Evolutionary conservation across 2,797 vertebrate species (phyloP).

Genomic region (Margarornis squamiger): DNA sequence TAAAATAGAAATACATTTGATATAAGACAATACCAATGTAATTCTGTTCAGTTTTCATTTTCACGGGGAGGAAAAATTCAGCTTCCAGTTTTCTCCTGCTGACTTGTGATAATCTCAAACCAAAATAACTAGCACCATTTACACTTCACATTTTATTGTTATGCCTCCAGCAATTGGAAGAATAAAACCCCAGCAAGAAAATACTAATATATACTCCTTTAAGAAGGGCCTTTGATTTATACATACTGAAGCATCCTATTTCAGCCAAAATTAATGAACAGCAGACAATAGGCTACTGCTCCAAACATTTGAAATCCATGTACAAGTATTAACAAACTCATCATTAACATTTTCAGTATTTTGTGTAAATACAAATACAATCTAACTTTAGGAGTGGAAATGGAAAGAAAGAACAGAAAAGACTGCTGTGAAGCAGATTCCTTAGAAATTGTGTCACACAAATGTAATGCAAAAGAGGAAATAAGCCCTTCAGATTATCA

Average conservation of each 20-base stretch:
- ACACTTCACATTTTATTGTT: not conserved
- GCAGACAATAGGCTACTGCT: not conserved
- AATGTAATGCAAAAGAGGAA: not conserved
- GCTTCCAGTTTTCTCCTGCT: not conserved
- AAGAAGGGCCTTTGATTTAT: not conserved
- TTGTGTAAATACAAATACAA: not conserved
- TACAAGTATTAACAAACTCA: not conserved
- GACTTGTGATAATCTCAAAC: not conserved
- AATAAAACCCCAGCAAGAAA: accelerated
- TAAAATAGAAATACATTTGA: not conserved
- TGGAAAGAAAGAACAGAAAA: not conserved
- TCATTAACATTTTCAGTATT: not conserved
- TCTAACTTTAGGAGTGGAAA: not conserved
- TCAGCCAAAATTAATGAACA: not conserved
- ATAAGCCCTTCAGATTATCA: not conserved
- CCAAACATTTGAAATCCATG: not conserved
- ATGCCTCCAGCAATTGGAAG: not conserved
- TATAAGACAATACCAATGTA: not conserved
- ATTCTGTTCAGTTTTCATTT: not conserved
- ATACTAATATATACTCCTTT: not conserved
- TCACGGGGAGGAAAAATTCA: not conserved
- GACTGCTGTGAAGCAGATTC: not conserved
- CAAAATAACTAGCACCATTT: not conserved
- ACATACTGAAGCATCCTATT: not conserved
- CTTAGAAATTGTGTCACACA: not conserved